Evolutionary conservation across 53 echinoderm and acorn worm genomes (phyloP).

Genomic region (Crossaster papposus): DNA sequence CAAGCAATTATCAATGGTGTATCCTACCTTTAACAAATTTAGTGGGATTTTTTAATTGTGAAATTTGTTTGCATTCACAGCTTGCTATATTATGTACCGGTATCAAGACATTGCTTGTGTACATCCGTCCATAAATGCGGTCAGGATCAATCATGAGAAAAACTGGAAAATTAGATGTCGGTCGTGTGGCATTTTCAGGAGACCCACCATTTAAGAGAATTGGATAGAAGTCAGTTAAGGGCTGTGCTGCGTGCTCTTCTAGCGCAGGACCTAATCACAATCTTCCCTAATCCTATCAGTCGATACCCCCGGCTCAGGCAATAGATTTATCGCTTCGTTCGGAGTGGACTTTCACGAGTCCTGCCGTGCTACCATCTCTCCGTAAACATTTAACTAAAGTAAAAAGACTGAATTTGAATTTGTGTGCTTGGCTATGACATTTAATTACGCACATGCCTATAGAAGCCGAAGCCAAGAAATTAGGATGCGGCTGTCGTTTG

Average conservation of each 20-base stretch:
- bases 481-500: too few relatives aligned
- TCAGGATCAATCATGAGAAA: not conserved
- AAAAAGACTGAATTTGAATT: too few relatives aligned
- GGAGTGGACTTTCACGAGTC: not conserved
- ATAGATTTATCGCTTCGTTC: not conserved
- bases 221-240: conserved; percentile 1
- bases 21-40: too few relatives aligned
- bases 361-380: not conserved
- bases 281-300: conserved; percentile 20
- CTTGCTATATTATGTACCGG: too few relatives aligned
- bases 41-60: too few relatives aligned
- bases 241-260: too few relatives aligned
- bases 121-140: not conserved
- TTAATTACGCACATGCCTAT: too few relatives aligned
- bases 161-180: not conserved
- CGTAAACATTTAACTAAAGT: not conserved
- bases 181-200: conserved; percentile 24
- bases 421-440: too few relatives aligned
- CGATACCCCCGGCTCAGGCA: not conserved
- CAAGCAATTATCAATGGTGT: too few relatives aligned
- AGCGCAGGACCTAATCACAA: not conserved
- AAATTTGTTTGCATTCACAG: too few relatives aligned
- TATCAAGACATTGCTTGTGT: not conserved
- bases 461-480: too few relatives aligned
- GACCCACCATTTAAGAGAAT: conserved; percentile 14